Evolutionary conservation across 35 echinoderm and acorn worm genomes (phyloP).

Genomic region (Apostichopus parvimensis): DNA sequence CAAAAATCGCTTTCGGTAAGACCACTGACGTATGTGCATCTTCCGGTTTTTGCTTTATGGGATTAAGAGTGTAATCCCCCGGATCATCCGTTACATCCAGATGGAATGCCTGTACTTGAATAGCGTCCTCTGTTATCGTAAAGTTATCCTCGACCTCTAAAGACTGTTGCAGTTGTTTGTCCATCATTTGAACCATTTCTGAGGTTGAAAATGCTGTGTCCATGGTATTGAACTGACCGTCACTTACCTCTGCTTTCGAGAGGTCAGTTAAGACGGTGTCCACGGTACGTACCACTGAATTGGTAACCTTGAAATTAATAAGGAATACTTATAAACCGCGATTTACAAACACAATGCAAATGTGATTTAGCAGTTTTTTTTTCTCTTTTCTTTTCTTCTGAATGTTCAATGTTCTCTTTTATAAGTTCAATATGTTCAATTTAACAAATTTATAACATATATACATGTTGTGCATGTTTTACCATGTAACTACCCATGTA

Average conservation of each 20-base stretch:
- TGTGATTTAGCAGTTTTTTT: too few relatives aligned
- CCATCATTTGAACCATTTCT: neutral
- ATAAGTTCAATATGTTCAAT: too few relatives aligned
- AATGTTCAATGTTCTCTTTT: too few relatives aligned
- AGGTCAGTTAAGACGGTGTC: neutral
- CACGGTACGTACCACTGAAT: neutral
- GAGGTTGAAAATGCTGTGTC: conserved; percentile 11
- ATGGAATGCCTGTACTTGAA: conserved; percentile 26
- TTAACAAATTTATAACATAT: too few relatives aligned
- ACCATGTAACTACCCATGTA: too few relatives aligned
- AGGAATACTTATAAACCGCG: too few relatives aligned
- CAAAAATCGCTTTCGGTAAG: neutral
- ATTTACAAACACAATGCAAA: too few relatives aligned
- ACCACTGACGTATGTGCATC: neutral
- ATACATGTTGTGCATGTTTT: too few relatives aligned
- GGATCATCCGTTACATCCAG: neutral
- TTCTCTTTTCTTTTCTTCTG: too few relatives aligned
- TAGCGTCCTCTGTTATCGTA: neutral
- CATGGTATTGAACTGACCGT: neutral
- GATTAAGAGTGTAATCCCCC: neutral
- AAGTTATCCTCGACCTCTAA: neutral
- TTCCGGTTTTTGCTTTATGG: neutral
- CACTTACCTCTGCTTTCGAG: neutral
- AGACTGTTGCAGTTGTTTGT: neutral
- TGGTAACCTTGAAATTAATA: neutral